phyloP scores from a whole-genome alignment of 1,140 invertebrate genomes.

The Dendroctonus ponderosae region DNA sequence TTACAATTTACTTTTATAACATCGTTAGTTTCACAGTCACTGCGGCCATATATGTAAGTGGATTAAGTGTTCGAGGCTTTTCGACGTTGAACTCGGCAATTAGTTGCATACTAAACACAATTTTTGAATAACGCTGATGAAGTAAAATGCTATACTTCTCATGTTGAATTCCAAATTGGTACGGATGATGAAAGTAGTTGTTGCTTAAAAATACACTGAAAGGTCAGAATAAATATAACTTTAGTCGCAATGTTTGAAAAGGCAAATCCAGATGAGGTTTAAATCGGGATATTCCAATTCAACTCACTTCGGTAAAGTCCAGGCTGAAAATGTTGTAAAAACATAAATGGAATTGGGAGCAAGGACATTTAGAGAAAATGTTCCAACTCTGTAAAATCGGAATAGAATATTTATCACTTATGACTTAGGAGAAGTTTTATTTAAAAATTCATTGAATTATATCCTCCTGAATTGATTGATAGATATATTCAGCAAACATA shows the following conservation, averaged over 20 bases:
- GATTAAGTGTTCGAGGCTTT: neutral
- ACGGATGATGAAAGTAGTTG: neutral
- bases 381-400: no score
- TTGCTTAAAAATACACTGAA: neutral
- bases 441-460: no score
- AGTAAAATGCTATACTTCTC: neutral
- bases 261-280: no score
- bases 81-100: neutral
- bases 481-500: no score
- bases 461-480: no score
- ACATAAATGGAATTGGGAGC: no score
- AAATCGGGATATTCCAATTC: no score
- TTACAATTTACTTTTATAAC: constrained; percentile 1
- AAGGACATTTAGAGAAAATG: no score
- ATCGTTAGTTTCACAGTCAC: neutral
- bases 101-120: neutral
- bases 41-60: neutral
- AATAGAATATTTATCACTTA: no score
- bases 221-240: neutral
- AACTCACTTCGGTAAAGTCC: no score
- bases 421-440: no score
- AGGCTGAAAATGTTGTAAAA: no score
- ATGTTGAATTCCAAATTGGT: neutral
- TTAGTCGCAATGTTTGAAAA: neutral
- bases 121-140: neutral